These are phyloP conservation scores for Paralichthys olivaceus DNA, from an alignment of 2,113 vertebrate species.

Conservation along the genomic window DNA sequence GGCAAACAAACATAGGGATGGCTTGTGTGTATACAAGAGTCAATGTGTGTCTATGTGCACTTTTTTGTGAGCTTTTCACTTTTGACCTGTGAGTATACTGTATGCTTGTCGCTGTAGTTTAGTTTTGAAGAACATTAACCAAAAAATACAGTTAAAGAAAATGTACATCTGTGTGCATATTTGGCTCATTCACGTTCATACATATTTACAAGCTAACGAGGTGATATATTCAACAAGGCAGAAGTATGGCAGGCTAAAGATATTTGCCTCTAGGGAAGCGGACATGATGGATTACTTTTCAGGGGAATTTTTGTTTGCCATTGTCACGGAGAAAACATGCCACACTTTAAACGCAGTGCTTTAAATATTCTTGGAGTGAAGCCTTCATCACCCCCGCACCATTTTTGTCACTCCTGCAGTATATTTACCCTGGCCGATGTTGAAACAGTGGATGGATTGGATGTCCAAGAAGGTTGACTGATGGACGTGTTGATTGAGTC, in stretches of 20 bases:
- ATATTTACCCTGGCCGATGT: constrained; percentile 14
- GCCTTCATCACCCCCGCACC: background rate
- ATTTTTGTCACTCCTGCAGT: background rate
- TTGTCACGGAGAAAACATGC: background rate
- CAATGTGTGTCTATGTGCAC: constrained; percentile 1
- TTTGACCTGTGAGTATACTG: constrained; percentile 1
- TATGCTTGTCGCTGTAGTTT: constrained; percentile 28
- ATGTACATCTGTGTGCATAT: background rate
- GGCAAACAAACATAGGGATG: constrained; percentile 60
- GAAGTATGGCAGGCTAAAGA: background rate
- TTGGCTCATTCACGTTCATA: background rate
- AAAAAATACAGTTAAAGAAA: constrained; percentile 1
- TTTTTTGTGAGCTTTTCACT: constrained; percentile 9
- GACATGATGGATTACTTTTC: no score
- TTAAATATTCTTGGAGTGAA: constrained; percentile 1
- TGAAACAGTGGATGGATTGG: constrained; percentile 3
- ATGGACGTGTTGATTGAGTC: constrained; percentile 15
- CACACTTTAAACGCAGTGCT: background rate
- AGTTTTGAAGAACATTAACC: constrained; percentile 14
- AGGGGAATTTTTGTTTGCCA: no score
- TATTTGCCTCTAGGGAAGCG: no score
- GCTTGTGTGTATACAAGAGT: constrained; percentile 29
- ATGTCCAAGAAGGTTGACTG: background rate
- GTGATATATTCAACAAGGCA: background rate
- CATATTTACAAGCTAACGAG: background rate